Base-by-base conservation (phyloP, 2,888 invertebrate genomes). In the Prosopocoilus inquinatus region DNA sequence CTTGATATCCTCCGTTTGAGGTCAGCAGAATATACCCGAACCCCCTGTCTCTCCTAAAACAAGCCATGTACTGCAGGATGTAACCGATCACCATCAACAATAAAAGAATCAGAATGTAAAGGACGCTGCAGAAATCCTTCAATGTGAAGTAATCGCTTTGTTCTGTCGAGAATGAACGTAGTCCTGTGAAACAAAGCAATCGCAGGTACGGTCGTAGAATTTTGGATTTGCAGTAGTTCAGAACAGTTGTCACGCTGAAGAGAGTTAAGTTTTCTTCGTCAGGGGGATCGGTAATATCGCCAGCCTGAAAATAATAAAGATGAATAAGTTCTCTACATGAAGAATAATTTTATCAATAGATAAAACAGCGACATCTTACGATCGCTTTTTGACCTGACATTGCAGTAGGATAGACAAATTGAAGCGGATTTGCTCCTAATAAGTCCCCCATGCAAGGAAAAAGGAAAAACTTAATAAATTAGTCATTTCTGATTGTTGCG, bases 161-260 rank as follows among this genome's bases (percentile, higher is more conserved):
- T 60, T 88, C 88, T 39, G 83, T 81, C 36, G 81, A 77, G 32
- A 87, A 81, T 9, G 91, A 89, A 63, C 90, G 82, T 59, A 91
- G 78, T 11, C 91, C 91, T 79, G 90, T 88, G 43, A 90, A 77
- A 28, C 87, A 86, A 63, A 92, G 75, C 3, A 92, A 78, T 64
- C 87, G 82, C 62, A 91, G 78, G 73, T 92, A 92, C 0, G 91
- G 91, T 35, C 84, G 81, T 53, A 92, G 78, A 72, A 92, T 89
- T 84, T 89, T 90, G 52, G 84, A 84, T 79, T 92, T 90, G 79
- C 92, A 92, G 70, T 90, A 90, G 72, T 85, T 84, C 71, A 92
- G 80, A 62, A 91, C 85, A 8, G 89, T 89, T 9, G 91, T 90
- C 32, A 90, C 89, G 66, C 89, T 90, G 74, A 86, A 80, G 63